A percentile compares a stretch with the other conserved stretches of the same genome.
These are phyloP conservation scores for Metaphire vulgaris DNA, from an alignment of 1,140 invertebrate genomes.

Conservation along the genomic window DNA sequence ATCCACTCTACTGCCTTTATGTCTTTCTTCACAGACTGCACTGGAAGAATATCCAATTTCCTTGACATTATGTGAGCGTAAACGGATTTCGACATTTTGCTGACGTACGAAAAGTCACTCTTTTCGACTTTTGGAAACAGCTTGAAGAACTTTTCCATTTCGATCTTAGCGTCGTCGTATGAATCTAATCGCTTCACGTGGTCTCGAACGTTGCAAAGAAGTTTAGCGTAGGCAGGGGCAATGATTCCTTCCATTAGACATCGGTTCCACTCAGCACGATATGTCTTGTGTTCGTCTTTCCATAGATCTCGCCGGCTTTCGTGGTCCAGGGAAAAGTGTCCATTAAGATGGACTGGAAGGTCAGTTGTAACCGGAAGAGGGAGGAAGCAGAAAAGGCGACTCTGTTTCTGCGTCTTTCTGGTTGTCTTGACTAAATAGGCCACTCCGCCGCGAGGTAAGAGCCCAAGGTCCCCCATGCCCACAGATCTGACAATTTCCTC, in stretches of 20 bases:
- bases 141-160: neutral
- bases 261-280: conserved; percentile 39
- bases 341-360: conserved; percentile 45
- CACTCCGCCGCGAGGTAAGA: conserved; percentile 41
- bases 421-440: conserved; percentile 31
- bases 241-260: conserved; percentile 34
- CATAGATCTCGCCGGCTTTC: conserved; percentile 42
- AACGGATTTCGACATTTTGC: neutral
- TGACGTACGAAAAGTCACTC: neutral
- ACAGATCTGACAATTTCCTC: conserved; percentile 28
- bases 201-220: neutral
- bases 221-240: conserved; percentile 34
- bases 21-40: neutral
- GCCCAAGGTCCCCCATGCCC: conserved; percentile 29
- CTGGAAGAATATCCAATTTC: neutral
- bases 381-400: neutral
- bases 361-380: conserved; percentile 41
- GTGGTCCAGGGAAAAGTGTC: conserved; percentile 45
- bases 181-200: neutral
- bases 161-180: neutral
- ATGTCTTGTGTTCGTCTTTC: conserved; percentile 27
- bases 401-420: neutral
- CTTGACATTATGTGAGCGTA: neutral
- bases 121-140: neutral
- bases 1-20: neutral